Percentiles rank a stretch among this genome's conserved stretches.
Conservation (phyloP, 1,140 invertebrate species). For the Frieseomelitta varia region DNA sequence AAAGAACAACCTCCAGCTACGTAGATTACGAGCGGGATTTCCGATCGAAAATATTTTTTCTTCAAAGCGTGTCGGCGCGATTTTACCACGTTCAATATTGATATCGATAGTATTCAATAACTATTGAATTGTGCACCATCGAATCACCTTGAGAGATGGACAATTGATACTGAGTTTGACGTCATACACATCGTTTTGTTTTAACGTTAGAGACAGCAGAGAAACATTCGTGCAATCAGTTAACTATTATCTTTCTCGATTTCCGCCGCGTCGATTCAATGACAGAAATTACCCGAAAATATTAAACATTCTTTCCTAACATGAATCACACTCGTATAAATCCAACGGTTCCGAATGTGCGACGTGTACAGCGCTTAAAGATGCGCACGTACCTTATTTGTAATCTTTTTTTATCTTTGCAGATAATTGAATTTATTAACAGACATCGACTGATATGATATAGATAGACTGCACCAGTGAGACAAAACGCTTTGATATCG, state of each 20-base stretch:
- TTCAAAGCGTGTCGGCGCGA: not conserved
- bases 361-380: not conserved
- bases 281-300: not conserved
- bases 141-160: not conserved
- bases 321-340: not conserved
- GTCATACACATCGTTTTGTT: not conserved
- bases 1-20: not conserved
- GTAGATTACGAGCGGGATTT: too few relatives aligned
- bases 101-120: constrained; percentile 14
- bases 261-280: not conserved
- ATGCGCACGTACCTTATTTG: not conserved
- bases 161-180: constrained; percentile 18
- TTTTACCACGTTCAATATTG: constrained; percentile 17
- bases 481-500: not conserved
- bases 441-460: not conserved
- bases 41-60: constrained; percentile 1
- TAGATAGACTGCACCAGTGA: not conserved
- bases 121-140: not conserved
- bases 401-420: not conserved
- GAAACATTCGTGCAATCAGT: constrained; percentile 14
- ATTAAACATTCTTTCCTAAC: constrained; percentile 15
- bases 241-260: constrained; percentile 30
- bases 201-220: constrained; percentile 11
- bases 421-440: too few relatives aligned
- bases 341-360: not conserved